Percentiles rank a stretch among this genome's conserved stretches.
Conservation (phyloP, 1,140 invertebrate genomes). For the Arion vulgaris region DNA sequence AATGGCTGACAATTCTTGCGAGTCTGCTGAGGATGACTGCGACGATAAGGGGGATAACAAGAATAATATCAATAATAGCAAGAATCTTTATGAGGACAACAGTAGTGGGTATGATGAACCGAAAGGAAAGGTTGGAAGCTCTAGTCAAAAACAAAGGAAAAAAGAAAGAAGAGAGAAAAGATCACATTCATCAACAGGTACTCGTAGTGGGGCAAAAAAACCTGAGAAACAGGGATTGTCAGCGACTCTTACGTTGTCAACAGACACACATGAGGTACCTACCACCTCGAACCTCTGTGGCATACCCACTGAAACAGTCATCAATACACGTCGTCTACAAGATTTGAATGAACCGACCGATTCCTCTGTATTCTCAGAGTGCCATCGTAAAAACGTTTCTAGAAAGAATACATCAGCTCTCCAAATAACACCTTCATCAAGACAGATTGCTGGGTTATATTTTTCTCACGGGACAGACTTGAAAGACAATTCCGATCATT, state of each 20-base stretch:
- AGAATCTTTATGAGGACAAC: neutral
- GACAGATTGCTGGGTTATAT: neutral
- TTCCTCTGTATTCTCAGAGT: neutral
- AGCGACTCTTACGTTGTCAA: neutral
- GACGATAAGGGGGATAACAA: slow-evolving; percentile 48
- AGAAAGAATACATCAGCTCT: neutral
- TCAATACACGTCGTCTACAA: neutral
- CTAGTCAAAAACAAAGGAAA: neutral
- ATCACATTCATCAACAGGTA: neutral
- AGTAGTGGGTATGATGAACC: slow-evolving; percentile 9
- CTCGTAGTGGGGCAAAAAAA: neutral
- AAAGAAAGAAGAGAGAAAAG: slow-evolving; percentile 33
- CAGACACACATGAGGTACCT: neutral
- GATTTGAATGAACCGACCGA: neutral
- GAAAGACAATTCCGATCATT: slow-evolving; percentile 9
- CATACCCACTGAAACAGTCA: neutral
- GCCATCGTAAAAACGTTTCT: neutral
- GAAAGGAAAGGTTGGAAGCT: neutral
- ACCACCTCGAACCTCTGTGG: neutral
- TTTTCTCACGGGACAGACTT: neutral
- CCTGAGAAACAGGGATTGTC: neutral
- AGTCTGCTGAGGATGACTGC: slow-evolving; percentile 42
- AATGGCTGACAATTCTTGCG: slow-evolving; percentile 46
- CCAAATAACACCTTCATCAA: neutral
- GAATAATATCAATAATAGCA: neutral